A percentile compares a stretch with the other conserved stretches of the same genome.
Evolutionary conservation across 92 coral and sea anemone species (phyloP).

Genomic region (Phenganax marumi): DNA sequence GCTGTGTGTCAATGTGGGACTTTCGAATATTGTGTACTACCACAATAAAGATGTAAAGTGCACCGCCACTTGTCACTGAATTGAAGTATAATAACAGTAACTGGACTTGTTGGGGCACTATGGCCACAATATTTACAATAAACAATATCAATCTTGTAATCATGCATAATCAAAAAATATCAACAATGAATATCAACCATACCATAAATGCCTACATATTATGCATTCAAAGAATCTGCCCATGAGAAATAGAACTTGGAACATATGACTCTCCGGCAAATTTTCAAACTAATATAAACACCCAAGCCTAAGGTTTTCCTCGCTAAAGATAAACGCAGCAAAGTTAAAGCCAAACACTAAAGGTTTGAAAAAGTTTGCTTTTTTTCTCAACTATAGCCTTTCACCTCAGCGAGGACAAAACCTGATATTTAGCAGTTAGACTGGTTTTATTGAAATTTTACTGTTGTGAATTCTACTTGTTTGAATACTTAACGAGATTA

Average conservation of each 20-base stretch:
- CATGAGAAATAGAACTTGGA: not conserved
- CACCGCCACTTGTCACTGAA: too few relatives aligned
- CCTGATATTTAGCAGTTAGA: too few relatives aligned
- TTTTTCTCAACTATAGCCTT: too few relatives aligned
- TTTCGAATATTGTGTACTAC: too few relatives aligned
- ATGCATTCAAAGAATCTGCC: slow-evolving; percentile 1
- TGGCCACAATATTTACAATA: too few relatives aligned
- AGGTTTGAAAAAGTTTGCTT: too few relatives aligned
- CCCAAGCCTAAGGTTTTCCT: not conserved
- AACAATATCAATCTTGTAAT: not conserved
- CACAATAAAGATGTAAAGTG: too few relatives aligned
- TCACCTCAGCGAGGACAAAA: too few relatives aligned
- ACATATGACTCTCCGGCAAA: not conserved
- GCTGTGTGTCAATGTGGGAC: too few relatives aligned
- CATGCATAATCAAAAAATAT: slow-evolving; percentile 2
- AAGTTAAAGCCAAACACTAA: not conserved
- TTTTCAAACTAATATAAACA: not conserved
- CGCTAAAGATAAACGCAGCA: not conserved
- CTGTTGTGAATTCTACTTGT: not conserved
- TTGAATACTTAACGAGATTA: slow-evolving; percentile 16
- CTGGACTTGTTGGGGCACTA: too few relatives aligned
- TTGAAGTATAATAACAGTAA: too few relatives aligned
- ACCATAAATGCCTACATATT: not conserved
- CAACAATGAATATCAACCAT: not conserved
- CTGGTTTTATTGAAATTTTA: not conserved